Base-by-base conservation (phyloP, 2,113 vertebrate species). In the Callocephalon fimbriatum region DNA sequence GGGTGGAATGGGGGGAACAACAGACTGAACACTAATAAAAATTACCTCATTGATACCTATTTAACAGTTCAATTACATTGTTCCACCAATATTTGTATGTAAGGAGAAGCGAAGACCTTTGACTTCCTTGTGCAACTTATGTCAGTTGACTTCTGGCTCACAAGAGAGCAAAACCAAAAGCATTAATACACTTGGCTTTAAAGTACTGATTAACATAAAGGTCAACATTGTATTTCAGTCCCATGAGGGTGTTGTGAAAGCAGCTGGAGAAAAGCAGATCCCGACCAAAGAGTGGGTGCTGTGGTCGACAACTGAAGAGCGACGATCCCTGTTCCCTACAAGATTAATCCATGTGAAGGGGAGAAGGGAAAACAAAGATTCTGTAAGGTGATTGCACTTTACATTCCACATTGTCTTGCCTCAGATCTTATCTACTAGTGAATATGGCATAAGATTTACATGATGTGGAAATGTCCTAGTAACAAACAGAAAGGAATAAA, bases 141-240 rank as follows among this genome's bases (percentile, higher is more conserved):
- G 21, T 25, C 59, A 62, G 11, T 4, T 81, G 45, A 62, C 63
- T 93, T 86, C 71, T 77, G 47, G 37, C 71, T 78, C 42, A 63
- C 54, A 78, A 73, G 26, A 77, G 31, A 73, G 48, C 29, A 82
- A 74, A 78, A 82, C 4, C 42, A 90, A 82, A 90, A 90, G 47
- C 25, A 6, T 58, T 82, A 72, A 68, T 40, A 76, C 20, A 9
- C 66, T 86, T 68, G 66, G 53, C 48, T 93, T 78, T 82, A 78
- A 68, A 95, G 61, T 70, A 83, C 54, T 79, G 72, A 63, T 87
- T 87, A 93, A 87, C 54, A 15, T 87, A 74, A 90, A 93, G 66
- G 66, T 95, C 82, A 93, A 67, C 83, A 93, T 65, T 87, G 72
- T 58, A 31, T 82, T 82, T 93, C 77, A 38, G 66, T 63, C 66